phyloP scores from a whole-genome alignment of 2,888 invertebrate genomes.

The Nemurella pictetii region DNA sequence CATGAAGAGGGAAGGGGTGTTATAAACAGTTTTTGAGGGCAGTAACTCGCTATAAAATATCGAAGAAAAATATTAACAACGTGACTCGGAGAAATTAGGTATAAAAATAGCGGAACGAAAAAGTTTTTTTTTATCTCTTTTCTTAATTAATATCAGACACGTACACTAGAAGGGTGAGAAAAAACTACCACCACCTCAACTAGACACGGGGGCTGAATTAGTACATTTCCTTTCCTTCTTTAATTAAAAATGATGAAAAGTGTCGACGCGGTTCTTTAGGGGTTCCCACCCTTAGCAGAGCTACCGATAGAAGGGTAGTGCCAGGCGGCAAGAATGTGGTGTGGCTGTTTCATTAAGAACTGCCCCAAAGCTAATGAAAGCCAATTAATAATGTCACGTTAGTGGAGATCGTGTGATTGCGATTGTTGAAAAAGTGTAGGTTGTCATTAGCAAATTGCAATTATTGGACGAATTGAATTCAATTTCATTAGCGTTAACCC shows the following conservation, averaged over 20 bases:
- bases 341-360: slow-evolving; percentile 3
- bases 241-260: slow-evolving; percentile 31
- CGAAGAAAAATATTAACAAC: background rate
- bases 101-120: background rate
- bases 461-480: background rate
- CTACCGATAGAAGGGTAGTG: background rate
- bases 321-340: background rate
- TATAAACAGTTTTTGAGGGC: background rate
- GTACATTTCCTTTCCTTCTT: slow-evolving; percentile 19
- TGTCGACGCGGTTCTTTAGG: slow-evolving; percentile 17
- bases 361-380: slow-evolving; percentile 9
- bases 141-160: slow-evolving; percentile 24
- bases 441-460: background rate
- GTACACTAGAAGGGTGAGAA: slow-evolving; percentile 11
- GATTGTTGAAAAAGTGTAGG: background rate
- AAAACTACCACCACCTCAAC: background rate
- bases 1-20: background rate
- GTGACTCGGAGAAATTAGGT: background rate
- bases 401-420: background rate
- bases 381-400: background rate
- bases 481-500: too few relatives aligned
- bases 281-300: background rate
- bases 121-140: slow-evolving; percentile 12
- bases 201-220: slow-evolving; percentile 14
- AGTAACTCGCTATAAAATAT: background rate